Base-by-base conservation (phyloP, 1,140 invertebrate species). In the Ceratina australensis region DNA sequence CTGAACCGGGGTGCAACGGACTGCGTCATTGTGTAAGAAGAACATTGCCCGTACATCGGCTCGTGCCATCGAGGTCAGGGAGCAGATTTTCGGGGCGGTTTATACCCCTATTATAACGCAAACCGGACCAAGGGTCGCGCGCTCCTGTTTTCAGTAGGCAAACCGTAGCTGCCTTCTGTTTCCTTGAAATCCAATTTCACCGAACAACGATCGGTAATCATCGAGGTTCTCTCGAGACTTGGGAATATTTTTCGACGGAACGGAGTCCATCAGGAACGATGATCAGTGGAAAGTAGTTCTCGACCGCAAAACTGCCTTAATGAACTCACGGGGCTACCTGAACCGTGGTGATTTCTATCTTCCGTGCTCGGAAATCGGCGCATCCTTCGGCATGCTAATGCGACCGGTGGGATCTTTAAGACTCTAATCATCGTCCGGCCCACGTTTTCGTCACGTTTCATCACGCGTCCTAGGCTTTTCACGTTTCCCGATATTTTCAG, bases 21-120 rank as follows among this genome's bases (percentile, higher is more conserved):
- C 82, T 74, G 76, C 72, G 83, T 85, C 71, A 88, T 88, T 89
- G 87, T 83, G 84, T 87, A 88, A 87, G 86, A 88, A 87, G 86
- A 82, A 86, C 77, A 86, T 81, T 83, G 76, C 80, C 85, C 81
- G 73, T 87, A 81, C 83, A 81, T 85, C 83, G 82, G 33, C 72
- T 61, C 76, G 82, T 87, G 73, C 81, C 81, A 61, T 71, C 56
- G 78, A 61, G 83, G 82, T 88, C 79, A 84, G 56, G 87, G 87
- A 82, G 88, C 76, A 61, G 47, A 61, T 79, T 86, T 84, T 81
- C 64, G 63, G 69, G 78, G 60, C 71, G 76, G 59, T 85, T 84
- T 86, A 80, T 85, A 78, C 78, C 77, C 79, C 78, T 87, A 85
- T 89, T 87, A 88, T 81, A 74, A 77, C 57, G 78, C 76, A 80